phyloP scores from a whole-genome alignment of 1,140 invertebrate genomes.

The Hesperophylax magnus region DNA sequence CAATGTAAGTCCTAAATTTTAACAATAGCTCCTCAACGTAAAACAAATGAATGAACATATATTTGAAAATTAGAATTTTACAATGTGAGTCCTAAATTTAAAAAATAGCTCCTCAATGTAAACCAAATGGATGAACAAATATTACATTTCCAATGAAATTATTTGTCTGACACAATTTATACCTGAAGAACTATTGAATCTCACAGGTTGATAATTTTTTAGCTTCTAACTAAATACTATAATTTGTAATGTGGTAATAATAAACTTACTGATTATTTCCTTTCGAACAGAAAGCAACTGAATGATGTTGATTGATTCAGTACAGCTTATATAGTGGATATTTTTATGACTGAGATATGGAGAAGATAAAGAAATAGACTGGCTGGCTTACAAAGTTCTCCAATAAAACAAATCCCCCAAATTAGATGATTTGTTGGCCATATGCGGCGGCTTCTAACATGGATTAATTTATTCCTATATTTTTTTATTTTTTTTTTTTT shows the following conservation, averaged over 20 bases:
- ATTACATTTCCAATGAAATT: background rate
- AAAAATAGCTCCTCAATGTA: no score
- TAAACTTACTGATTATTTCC: conserved; percentile 14
- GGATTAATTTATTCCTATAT: background rate
- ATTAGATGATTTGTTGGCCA: background rate
- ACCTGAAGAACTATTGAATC: background rate
- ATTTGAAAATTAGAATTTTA: no score
- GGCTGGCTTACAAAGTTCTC: background rate
- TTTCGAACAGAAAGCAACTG: background rate
- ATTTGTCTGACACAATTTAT: background rate
- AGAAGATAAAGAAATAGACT: background rate
- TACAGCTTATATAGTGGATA: background rate
- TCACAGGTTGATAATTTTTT: background rate
- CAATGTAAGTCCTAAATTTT: background rate
- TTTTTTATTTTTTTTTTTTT: no score
- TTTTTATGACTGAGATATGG: background rate
- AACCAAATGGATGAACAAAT: no score
- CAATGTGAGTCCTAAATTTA: no score
- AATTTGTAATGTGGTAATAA: background rate
- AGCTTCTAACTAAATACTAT: background rate
- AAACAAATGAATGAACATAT: background rate
- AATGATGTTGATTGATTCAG: background rate
- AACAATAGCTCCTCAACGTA: background rate
- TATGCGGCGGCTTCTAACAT: background rate
- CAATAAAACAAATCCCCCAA: conserved; percentile 10